Evolutionary conservation across 2,797 vertebrate species (phyloP).

Genomic region (Helicolenus hilgendorfi): DNA sequence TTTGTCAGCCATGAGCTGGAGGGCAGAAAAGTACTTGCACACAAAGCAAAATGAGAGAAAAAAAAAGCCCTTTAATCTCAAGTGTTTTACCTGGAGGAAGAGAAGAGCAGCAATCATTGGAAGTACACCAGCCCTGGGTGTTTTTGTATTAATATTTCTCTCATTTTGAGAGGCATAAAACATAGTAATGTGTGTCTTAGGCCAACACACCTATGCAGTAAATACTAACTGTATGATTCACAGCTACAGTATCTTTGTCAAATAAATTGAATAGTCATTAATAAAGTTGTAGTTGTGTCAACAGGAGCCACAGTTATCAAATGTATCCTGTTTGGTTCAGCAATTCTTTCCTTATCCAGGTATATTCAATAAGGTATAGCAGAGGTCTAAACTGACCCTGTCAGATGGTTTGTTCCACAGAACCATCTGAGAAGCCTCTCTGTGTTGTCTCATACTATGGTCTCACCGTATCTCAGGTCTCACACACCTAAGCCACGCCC

Average conservation of each 20-base stretch:
- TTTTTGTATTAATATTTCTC: not conserved
- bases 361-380: not conserved
- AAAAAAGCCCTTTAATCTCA: not conserved
- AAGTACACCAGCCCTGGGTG: not conserved
- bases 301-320: not conserved
- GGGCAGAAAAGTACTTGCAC: conserved; percentile 24
- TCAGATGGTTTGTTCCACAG: too few species aligned
- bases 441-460: too few species aligned
- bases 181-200: not conserved
- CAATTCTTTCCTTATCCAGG: not conserved
- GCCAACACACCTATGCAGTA: not conserved
- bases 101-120: not conserved
- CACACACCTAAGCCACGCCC: too few species aligned
- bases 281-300: not conserved
- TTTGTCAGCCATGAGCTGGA: conserved; percentile 23
- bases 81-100: not conserved
- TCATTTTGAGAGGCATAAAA: not conserved
- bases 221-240: not conserved
- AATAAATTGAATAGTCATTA: not conserved
- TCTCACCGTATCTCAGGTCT: too few species aligned
- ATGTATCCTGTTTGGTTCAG: not conserved
- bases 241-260: not conserved
- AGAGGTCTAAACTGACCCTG: too few species aligned
- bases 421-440: too few species aligned
- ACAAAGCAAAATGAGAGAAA: not conserved